These are phyloP conservation scores for Mesopsocus fuscifrons DNA, from an alignment of 2,888 invertebrate species.

Conservation along the genomic window DNA sequence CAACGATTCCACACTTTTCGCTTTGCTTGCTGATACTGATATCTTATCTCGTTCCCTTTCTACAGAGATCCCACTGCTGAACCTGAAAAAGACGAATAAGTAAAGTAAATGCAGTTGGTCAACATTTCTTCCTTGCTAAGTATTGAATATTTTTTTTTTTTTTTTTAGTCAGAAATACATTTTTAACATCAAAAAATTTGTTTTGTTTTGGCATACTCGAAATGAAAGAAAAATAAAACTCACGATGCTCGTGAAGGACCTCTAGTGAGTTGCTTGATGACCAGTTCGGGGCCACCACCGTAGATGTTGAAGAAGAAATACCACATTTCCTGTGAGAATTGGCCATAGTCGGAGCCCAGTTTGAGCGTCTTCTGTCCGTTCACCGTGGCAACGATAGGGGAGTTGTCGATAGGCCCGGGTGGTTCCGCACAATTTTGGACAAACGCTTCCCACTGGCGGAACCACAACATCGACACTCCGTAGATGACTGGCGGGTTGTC, in stretches of 20 bases:
- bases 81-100: not conserved
- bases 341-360: slow-evolving; percentile 44
- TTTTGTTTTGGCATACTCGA: no score
- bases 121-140: no score
- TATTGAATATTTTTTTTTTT: no score
- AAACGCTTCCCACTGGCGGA: slow-evolving; percentile 81
- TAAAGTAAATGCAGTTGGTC: no score
- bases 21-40: not conserved
- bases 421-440: slow-evolving; percentile 56
- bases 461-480: slow-evolving; percentile 72
- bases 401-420: slow-evolving; percentile 77
- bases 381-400: slow-evolving; percentile 40
- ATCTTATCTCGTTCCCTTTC: not conserved
- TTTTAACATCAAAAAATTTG: no score
- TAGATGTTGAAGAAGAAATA: slow-evolving; percentile 69
- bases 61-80: slow-evolving; percentile 6
- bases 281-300: slow-evolving; percentile 74
- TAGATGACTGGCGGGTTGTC: slow-evolving; percentile 48
- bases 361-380: slow-evolving; percentile 26
- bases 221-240: no score
- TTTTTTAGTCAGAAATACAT: no score
- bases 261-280: slow-evolving; percentile 20
- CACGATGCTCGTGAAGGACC: not conserved
- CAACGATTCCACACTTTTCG: slow-evolving; percentile 7
- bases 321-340: slow-evolving; percentile 73